Conservation (phyloP, 64 coral and sea anemone species). For the Porites australiensis region DNA sequence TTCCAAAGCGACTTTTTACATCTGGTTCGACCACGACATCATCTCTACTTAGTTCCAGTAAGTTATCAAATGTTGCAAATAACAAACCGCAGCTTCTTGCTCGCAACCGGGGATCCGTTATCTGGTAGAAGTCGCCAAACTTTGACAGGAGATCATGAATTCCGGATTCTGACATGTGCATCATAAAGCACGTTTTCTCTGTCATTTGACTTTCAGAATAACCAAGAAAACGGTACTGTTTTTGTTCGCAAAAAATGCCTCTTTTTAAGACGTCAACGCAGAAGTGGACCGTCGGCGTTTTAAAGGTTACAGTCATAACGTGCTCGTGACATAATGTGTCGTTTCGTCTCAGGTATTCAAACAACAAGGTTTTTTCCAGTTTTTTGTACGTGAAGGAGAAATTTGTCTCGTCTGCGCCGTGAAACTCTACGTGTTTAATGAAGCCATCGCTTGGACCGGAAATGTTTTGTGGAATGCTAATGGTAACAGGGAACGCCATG, state of each 20-base stretch:
- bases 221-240: conserved; percentile 46
- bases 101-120: conserved; percentile 13
- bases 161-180: conserved; percentile 27
- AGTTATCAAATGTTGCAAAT: conserved; percentile 57
- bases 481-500: background rate
- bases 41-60: conserved; percentile 14
- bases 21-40: conserved; percentile 35
- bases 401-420: background rate
- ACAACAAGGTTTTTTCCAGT: background rate
- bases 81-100: conserved; percentile 62
- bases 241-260: background rate
- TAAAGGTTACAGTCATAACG: background rate
- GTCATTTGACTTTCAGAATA: conserved; percentile 51
- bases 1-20: background rate
- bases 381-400: background rate
- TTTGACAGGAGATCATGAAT: conserved; percentile 66
- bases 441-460: background rate
- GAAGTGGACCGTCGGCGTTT: background rate
- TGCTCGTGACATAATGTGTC: background rate
- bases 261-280: conserved; percentile 9
- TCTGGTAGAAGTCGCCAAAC: conserved; percentile 74
- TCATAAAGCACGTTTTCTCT: conserved; percentile 72
- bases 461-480: background rate
- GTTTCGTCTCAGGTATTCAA: background rate
- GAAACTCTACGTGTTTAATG: conserved; percentile 11